Conservation (phyloP, 2,797 vertebrate genomes). For the Bufotes viridis region DNA sequence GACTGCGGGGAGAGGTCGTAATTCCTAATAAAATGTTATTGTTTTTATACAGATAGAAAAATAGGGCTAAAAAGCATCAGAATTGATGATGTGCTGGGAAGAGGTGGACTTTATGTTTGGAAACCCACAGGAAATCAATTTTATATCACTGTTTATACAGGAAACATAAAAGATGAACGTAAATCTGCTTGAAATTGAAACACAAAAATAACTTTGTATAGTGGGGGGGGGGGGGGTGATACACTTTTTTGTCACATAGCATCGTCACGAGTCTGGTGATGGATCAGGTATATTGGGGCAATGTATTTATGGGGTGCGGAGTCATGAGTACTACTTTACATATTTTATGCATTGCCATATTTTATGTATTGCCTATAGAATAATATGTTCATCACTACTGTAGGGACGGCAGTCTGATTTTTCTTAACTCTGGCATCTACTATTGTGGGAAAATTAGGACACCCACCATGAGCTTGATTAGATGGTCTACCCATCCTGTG, state of each 20-base stretch:
- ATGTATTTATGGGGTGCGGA: not conserved
- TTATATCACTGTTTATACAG: constrained; percentile 19
- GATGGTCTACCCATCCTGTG: too few species aligned
- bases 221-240: not conserved
- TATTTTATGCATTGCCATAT: too few species aligned
- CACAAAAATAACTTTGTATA: not conserved
- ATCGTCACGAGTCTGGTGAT: too few species aligned
- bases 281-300: not conserved
- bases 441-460: too few species aligned
- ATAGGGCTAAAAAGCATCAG: not conserved
- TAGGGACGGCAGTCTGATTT: too few species aligned
- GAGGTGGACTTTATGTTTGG: not conserved
- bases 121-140: not conserved
- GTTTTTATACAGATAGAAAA: constrained; percentile 35
- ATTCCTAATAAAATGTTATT: constrained; percentile 55
- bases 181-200: not conserved
- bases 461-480: too few species aligned
- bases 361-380: too few species aligned
- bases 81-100: constrained; percentile 33
- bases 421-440: too few species aligned
- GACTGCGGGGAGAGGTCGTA: constrained; percentile 1
- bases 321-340: too few species aligned
- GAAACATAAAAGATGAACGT: not conserved
- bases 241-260: not conserved
- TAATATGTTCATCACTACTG: too few species aligned